Evolutionary conservation across 2,797 vertebrate species (phyloP).

Genomic region (Darevskia mixta): DNA sequence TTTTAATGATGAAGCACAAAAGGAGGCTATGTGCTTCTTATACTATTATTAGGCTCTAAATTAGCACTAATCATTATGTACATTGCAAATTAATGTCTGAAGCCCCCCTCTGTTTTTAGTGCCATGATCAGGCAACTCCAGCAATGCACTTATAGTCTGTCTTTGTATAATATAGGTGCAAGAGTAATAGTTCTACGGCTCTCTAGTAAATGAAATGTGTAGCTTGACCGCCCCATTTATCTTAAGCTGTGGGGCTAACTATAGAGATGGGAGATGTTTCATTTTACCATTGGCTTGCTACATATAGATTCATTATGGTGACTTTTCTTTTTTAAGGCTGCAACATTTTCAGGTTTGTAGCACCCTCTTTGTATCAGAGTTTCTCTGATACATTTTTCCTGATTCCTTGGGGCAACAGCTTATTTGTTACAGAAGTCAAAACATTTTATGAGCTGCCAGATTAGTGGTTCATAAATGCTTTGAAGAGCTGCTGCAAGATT

Average conservation of each 20-base stretch:
- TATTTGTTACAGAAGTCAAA: constrained; percentile 25
- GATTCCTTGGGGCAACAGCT: background rate
- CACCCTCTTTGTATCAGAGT: background rate
- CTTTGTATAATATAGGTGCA: constrained; percentile 61
- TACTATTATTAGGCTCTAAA: constrained; percentile 61
- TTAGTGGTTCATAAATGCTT: constrained; percentile 26
- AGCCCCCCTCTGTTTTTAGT: constrained; percentile 55
- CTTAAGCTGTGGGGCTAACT: constrained; percentile 51
- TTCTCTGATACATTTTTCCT: background rate
- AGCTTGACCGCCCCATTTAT: constrained; percentile 42
- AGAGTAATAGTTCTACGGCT: constrained; percentile 58
- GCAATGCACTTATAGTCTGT: constrained; percentile 68
- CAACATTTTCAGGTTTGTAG: constrained; percentile 31
- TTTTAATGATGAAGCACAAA: constrained; percentile 60
- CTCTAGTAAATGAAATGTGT: constrained; percentile 56
- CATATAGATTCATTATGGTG: background rate
- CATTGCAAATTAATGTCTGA: constrained; percentile 53
- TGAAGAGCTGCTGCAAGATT: constrained; percentile 6
- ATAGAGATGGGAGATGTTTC: constrained; percentile 76
- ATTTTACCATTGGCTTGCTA: constrained; percentile 22
- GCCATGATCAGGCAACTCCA: constrained; percentile 85
- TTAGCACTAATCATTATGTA: constrained; percentile 64
- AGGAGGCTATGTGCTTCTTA: constrained; percentile 53
- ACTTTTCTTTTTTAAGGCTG: constrained; percentile 21
- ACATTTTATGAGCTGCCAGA: constrained; percentile 16